Percentiles rank a stretch among this genome's conserved stretches.
Evolutionary conservation across 2,113 vertebrate species (phyloP).

Genomic region (Passer montanus): DNA sequence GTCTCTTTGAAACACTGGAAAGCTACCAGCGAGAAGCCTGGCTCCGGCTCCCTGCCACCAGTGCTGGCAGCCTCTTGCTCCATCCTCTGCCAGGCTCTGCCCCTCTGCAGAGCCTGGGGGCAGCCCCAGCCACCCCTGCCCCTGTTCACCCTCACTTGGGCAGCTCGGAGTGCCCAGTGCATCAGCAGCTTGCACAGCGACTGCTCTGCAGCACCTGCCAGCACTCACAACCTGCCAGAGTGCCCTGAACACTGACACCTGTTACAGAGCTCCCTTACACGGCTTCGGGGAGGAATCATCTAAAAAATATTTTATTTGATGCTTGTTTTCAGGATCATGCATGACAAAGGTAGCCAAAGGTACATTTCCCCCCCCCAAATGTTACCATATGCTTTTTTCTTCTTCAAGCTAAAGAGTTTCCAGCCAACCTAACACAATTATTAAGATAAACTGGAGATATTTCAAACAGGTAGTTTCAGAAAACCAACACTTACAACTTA

Average conservation of each 20-base stretch:
- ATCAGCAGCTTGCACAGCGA: background rate
- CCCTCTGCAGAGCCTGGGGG: accelerated
- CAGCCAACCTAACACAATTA: background rate
- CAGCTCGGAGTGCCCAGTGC: accelerated
- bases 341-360: background rate
- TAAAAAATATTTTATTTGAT: background rate
- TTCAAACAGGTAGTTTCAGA: background rate
- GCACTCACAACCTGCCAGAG: too few species aligned
- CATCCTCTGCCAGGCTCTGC: background rate
- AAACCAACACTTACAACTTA: background rate
- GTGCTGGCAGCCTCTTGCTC: background rate
- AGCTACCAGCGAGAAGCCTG: background rate
- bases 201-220: background rate
- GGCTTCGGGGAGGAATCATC: background rate
- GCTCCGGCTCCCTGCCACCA: background rate
- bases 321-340: background rate
- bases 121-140: background rate
- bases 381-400: background rate
- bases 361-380: accelerated
- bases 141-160: background rate
- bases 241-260: background rate
- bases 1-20: conserved; percentile 22
- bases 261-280: background rate
- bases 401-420: background rate
- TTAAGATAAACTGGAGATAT: background rate